Evolutionary conservation across 2,797 vertebrate species (phyloP).

Genomic region (Psittacula derbiana): DNA sequence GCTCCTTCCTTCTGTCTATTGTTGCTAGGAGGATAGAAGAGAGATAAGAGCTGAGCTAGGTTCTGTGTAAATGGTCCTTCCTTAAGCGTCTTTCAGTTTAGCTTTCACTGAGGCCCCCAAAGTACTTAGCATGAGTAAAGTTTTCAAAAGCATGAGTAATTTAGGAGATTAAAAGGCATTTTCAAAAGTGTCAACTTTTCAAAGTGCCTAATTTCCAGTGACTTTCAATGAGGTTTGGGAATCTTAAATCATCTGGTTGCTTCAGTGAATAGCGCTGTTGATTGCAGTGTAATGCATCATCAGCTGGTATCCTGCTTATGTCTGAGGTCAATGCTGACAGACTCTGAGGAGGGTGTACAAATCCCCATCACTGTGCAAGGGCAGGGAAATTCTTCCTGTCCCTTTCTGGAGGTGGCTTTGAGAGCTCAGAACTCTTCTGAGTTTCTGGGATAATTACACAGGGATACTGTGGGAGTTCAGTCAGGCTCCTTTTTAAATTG

Average conservation of each 20-base stretch:
- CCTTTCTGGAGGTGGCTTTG: not conserved
- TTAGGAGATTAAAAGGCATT: conserved; percentile 51
- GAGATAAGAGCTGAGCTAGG: conserved; percentile 10
- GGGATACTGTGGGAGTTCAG: not conserved
- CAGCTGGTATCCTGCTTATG: not conserved
- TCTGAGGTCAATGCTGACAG: not conserved
- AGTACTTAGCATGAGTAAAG: conserved; percentile 34
- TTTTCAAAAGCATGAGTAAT: conserved; percentile 42
- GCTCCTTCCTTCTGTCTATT: not conserved
- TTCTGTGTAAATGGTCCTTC: conserved; percentile 10
- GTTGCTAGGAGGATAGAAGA: not conserved
- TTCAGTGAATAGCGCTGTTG: conserved; percentile 14
- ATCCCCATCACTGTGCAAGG: not conserved
- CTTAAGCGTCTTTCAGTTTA: not conserved
- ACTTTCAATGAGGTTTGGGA: conserved; percentile 30
- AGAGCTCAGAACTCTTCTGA: not conserved
- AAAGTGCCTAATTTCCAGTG: conserved; percentile 22
- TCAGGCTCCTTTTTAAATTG: not conserved
- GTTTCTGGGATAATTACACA: not conserved
- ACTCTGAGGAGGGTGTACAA: not conserved
- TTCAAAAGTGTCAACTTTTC: conserved; percentile 31
- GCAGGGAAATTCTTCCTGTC: not conserved
- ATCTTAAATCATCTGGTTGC: not conserved
- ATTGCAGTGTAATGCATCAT: not conserved
- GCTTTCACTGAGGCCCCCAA: conserved; percentile 1